Base-by-base conservation (phyloP, 35 echinoderm and acorn worm genomes). In the Anneissia japonica region DNA sequence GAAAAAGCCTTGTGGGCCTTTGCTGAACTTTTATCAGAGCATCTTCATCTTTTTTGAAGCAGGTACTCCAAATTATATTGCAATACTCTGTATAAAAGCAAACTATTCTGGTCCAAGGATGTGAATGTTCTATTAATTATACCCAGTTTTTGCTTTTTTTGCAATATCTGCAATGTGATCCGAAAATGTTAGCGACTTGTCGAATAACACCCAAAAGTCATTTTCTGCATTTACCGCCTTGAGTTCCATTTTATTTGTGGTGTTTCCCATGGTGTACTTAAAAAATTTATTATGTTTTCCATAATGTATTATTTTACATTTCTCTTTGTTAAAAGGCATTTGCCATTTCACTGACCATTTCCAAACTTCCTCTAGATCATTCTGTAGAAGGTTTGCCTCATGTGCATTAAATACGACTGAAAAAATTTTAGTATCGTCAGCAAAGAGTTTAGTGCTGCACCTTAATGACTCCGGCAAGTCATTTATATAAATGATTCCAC, bases 401-500 rank as follows among this genome's bases (percentile, higher is more conserved):
- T 38, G n/a, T 16, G 34, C 30, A 76, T 31, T 26, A 73, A 37
- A 35, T 33, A 86, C 73, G 1, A 38, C 37, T 28, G 11, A 2
- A 40, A 79, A 87, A 5, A 87, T 28, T 41, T 80, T 87, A 0
- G 38, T 88, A 32, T 88, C 77, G 51, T 88, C 75, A 0, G 77
- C 86, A 79, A 87, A 87, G 36, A 79, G 41, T 34, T 80, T 88
- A 9, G 55, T 81, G 21, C 45, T 34, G 32, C 26, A 75, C 4
- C 7, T 45, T 45, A 45, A 45, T 4, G 40, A 45, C 14, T 45
- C 14, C 4, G 40, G 40, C 40, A 45, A 45, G 14, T 45, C 32
- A 26, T 75, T 75, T 5, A 32, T 75, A 38, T 77, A 73, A 30
- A 73, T 72, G 14, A 87, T 39, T n/a, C 85, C 74, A 77, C 85